Evolutionary conservation across 2,888 invertebrate species (phyloP), one percentile per base, ranked within the genome.

Genomic region (Zaprionus lineosus): DNA sequence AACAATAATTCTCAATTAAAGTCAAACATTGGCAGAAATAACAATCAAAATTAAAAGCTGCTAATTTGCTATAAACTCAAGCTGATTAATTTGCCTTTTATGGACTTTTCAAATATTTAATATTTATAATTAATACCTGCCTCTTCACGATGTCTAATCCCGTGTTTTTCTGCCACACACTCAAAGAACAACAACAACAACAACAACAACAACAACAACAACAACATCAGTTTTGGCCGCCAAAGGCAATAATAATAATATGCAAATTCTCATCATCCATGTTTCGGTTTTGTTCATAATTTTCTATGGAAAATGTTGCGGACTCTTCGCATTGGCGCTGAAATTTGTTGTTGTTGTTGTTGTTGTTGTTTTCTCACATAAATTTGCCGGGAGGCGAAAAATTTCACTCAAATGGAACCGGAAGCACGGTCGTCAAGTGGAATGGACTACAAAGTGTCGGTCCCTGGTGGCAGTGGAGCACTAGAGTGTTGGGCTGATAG

Each of bases 321-420:
- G 47, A n/a, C 28, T 47, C 8, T 43, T 48, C 21, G 31, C 47
- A 14, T 29, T 43, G 56, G 19, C 33, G 39, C 19, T 15, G 15
- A n/a, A 15, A 24, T 43, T 31, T 39, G 7, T 40, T 31, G 24
- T 14, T 67, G 33, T 48, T 37, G 33, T 12, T 55, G 33, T 41
- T 40, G 41, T 14, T 69, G 48, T 51, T 55, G 65, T 58, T 86
- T 81, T 82, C 81, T 83, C 81, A 82, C 81, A 82, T 82, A 82
- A 82, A 82, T 82, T 83, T 78, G 81, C 76, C 73, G 47, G 53
- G n/a, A 85, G 85, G 86, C 62, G 70, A 55, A 77, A 86, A 81
- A 85, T 86, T 86, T 86, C 81, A 85, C 86, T 85, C 57, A 81
- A 86, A 86, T 77, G 70, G 62, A 86, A 78, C 84, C 78, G 78